Base-by-base conservation (phyloP, 1,140 invertebrate genomes). In the Panagrolaimus sp. region DNA sequence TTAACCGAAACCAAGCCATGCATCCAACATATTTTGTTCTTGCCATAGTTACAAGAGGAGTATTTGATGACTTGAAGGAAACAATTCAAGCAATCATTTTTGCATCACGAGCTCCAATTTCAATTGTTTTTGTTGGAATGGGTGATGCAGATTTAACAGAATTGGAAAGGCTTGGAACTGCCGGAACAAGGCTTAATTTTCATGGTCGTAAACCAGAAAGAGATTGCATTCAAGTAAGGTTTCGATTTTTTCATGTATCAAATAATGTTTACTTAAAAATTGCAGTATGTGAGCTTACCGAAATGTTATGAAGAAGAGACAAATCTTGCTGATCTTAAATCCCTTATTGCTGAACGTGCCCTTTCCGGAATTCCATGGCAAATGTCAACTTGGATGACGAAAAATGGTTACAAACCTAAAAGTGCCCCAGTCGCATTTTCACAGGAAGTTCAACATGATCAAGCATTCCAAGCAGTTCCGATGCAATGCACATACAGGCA, bases 21-120 rank as follows among this genome's bases (percentile, higher is more conserved):
- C 47, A 43, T 26, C 52, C 62, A 14, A 32, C 38, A 28, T 76
- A 79, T 69, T 82, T 70, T 66, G 71, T 79, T 17, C 69, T 79
- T 14, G 66, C 79, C 14, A 63, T 79, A 12, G 73, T 79, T 26
- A 79, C 78, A n/a, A 62, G 77, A 63, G 78, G 78, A 43, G 46
- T 70, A 26, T 82, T 79, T 64, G 80, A 82, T 55, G 78, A 79
- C 58, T 46, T 79, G 9, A 79, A 79, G 45, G 78, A 79, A 65
- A 82, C 80, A 6, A 67, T 79, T 10, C 76, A 79, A 67, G 70
- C 78, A n/a, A 65, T 82, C 9, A 79, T 79, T 55, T 79, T 79
- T 70, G 78, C 78, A 8, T 79, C 78, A 24, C 55, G 80, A 38
- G 73, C 78, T 38, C 78, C 78, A 5, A 73, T 79, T 62, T 79